Conservation (phyloP, 2,113 vertebrate species). For the Leucoraja erinaceus region DNA sequence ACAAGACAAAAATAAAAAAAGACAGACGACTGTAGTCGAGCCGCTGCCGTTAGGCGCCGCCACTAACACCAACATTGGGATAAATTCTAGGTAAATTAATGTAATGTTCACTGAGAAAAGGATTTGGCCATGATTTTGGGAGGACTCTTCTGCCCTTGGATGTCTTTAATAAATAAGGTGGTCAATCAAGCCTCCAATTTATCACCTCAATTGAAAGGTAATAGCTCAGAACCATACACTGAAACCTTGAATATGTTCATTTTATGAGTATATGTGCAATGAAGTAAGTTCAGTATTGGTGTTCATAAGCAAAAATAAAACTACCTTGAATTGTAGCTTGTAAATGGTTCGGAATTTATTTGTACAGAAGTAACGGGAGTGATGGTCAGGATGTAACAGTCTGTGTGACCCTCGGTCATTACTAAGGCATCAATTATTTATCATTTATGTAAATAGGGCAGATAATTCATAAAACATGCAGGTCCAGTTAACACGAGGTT, state of each 20-base stretch:
- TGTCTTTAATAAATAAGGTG: not conserved
- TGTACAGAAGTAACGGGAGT: not conserved
- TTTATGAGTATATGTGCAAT: not conserved
- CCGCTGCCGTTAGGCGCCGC: too few species aligned
- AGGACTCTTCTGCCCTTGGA: not conserved
- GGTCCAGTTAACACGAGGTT: not conserved
- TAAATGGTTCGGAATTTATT: not conserved
- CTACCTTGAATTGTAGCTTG: not conserved
- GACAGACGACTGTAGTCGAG: too few species aligned
- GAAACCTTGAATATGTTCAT: not conserved
- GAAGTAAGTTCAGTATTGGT: not conserved
- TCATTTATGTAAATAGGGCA: not conserved
- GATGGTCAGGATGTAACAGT: not conserved
- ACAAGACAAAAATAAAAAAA: too few species aligned
- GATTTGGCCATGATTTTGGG: not conserved
- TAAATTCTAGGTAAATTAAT: not conserved
- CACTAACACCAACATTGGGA: too few species aligned
- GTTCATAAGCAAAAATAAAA: not conserved
- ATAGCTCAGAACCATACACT: not conserved
- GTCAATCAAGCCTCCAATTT: too few species aligned
- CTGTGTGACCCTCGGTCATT: not conserved
- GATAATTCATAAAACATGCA: not conserved
- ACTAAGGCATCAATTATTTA: not conserved
- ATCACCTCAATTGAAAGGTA: not conserved
- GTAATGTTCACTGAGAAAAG: not conserved